Conservation (phyloP, 2,113 vertebrate genomes). For the Petaurus breviceps region DNA sequence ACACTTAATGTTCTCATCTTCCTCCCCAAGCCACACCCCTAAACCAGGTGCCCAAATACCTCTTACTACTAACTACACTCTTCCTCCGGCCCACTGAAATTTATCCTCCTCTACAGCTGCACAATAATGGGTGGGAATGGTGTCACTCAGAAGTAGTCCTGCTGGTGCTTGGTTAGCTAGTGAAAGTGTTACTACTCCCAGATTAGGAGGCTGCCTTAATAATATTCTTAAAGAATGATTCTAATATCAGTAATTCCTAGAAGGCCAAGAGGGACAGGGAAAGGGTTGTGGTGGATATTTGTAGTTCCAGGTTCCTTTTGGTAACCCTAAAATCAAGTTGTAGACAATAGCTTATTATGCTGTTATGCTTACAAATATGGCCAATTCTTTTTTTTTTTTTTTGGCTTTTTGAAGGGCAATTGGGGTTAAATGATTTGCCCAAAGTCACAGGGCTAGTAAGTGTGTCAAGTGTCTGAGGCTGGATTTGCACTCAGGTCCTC, state of each 20-base stretch:
- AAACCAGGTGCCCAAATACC: not conserved
- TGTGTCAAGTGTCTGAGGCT: too few relatives aligned
- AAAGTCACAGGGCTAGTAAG: too few relatives aligned
- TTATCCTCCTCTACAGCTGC: not conserved
- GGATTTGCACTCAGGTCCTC: too few relatives aligned
- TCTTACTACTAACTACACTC: too few relatives aligned
- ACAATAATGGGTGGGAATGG: not conserved
- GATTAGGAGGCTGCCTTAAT: conserved; percentile 6
- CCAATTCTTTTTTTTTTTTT: not conserved
- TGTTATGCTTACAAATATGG: not conserved
- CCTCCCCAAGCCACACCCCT: not conserved
- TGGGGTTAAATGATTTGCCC: too few relatives aligned
- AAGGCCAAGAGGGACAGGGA: not conserved
- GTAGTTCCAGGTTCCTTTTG: not conserved
- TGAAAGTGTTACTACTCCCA: not conserved
- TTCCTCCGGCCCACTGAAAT: not conserved
- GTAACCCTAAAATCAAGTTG: not conserved
- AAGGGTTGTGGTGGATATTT: not conserved
- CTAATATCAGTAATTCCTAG: conserved; percentile 23
- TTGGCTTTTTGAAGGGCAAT: too few relatives aligned
- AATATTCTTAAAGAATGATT: conserved; percentile 33
- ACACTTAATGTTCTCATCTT: not conserved
- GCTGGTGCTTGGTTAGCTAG: not conserved
- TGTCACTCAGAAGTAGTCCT: not conserved
- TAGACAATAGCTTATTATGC: not conserved